A percentile compares a stretch with the other conserved stretches of the same genome.
Conservation (phyloP, 2,113 vertebrate genomes). For the Zeus faber region DNA sequence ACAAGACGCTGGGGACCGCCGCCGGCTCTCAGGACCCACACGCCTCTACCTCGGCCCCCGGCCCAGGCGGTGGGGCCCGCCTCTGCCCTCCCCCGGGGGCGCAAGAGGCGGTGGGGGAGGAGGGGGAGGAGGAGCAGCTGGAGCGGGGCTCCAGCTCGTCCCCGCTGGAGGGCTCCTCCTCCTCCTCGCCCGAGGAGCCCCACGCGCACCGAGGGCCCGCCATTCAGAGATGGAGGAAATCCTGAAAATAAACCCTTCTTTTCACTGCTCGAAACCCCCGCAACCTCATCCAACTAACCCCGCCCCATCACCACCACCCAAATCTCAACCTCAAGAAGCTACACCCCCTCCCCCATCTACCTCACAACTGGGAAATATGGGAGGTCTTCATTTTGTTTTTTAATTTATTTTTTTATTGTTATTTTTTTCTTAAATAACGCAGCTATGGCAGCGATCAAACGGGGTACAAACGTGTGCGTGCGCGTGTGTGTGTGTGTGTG, state of each 20-base stretch:
- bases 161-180: slow-evolving; percentile 81
- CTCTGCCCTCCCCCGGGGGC: slow-evolving; percentile 74
- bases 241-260: slow-evolving; percentile 68
- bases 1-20: slow-evolving; percentile 77
- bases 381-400: slow-evolving; percentile 53
- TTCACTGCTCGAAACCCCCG: slow-evolving; percentile 17
- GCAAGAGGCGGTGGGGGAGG: slow-evolving; percentile 63
- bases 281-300: neutral
- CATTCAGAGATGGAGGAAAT: slow-evolving; percentile 92
- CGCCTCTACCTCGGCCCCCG: slow-evolving; percentile 69
- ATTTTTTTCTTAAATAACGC: slow-evolving; percentile 47
- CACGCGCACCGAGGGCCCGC: slow-evolving; percentile 82
- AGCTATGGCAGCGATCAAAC: slow-evolving; percentile 63
- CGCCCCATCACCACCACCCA: neutral
- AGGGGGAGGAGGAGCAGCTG: slow-evolving; percentile 71
- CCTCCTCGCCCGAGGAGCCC: slow-evolving; percentile 82
- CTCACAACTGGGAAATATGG: slow-evolving; percentile 70
- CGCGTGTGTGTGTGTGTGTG: slow-evolving; percentile 36
- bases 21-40: slow-evolving; percentile 88
- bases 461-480: slow-evolving; percentile 54
- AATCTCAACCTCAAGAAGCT: neutral
- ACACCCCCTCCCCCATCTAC: slow-evolving; percentile 60
- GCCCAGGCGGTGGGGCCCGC: slow-evolving; percentile 70
- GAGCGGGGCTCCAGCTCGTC: slow-evolving; percentile 71
- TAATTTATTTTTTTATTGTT: slow-evolving; percentile 20